Evolutionary conservation across 2,888 invertebrate genomes (phyloP), one percentile per base, ranked within the genome.

Genomic region (Campoletis raptor): DNA sequence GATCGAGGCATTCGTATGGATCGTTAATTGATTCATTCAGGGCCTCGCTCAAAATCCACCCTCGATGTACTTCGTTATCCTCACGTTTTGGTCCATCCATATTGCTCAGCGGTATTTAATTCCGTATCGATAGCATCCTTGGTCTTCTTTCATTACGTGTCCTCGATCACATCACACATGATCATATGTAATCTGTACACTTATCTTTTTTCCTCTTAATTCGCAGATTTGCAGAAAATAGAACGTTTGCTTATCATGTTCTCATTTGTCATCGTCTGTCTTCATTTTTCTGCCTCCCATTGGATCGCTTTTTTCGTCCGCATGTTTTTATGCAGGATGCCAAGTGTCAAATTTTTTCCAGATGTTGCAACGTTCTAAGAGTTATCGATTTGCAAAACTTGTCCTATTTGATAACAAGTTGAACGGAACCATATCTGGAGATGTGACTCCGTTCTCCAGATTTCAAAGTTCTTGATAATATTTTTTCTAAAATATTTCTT

Each of bases 1-100:
- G n/a, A n/a, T n/a, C n/a, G 30, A 3, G 30, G 70, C 57, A 78
- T 84, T 36, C 66, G 42, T 21, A 57, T 84, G 85, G 81, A 70
- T 87, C 87, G 84, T 81, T 74, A n/a, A 76, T 72, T 80, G 69
- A 85, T 76, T 42, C 79, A 85, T 83, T 85, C 80, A 87, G 69
- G 85, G 83, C 70, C 85, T 84, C 70, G 83, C 83, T 70, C 79
- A 52, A 73, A 48, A 83, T 80, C 80, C 79, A 77, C 70, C 85
- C 45, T 73, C 48, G 37, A 42, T 80, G 42, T 45, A 48, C 42
- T 42, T 54, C 30, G 48, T 78, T 54, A 67, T 70, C 79, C 74
- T 66, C 82, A 70, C 82, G 67, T 61, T 45, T 48, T 36, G 15
- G 64, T 45, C 52, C 45, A 48, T 42, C 4, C 72, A 21, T 48